Evolutionary conservation across 2,888 invertebrate species (phyloP).

Genomic region (Cosmorhoe ocellata): DNA sequence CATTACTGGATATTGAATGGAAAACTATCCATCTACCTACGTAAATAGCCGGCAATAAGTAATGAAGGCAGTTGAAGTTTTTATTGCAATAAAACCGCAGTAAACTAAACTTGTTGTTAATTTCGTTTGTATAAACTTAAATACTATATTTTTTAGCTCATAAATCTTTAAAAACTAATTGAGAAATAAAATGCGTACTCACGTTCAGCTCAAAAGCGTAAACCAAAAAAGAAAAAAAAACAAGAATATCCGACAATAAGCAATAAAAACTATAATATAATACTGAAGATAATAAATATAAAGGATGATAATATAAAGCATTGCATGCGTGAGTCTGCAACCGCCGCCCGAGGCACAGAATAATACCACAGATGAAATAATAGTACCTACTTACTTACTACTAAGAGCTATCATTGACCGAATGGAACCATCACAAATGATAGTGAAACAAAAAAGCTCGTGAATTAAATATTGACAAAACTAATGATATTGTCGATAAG

Average conservation of each 20-base stretch:
- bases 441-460: too few species aligned
- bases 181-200: not conserved
- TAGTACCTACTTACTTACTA: too few species aligned
- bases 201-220: slow-evolving; percentile 7
- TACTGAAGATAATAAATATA: slow-evolving; percentile 30
- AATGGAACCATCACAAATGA: not conserved
- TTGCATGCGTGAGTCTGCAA: slow-evolving; percentile 30
- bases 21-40: slow-evolving; percentile 7
- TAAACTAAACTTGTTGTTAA: not conserved
- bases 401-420: too few species aligned
- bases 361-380: slow-evolving; percentile 15
- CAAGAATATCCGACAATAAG: slow-evolving; percentile 15
- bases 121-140: too few species aligned
- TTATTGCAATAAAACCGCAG: slow-evolving; percentile 1
- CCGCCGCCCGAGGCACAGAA: slow-evolving; percentile 24
- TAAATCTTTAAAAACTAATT: not conserved
- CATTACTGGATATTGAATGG: slow-evolving; percentile 15
- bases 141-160: too few species aligned
- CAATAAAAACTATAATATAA: slow-evolving; percentile 29
- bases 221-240: slow-evolving; percentile 9
- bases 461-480: too few species aligned
- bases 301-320: slow-evolving; percentile 29
- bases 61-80: slow-evolving; percentile 2
- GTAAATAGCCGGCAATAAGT: not conserved
- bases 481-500: too few species aligned